Evolutionary conservation across 1,140 invertebrate species (phyloP).

Genomic region (Tetragonula clypearis): DNA sequence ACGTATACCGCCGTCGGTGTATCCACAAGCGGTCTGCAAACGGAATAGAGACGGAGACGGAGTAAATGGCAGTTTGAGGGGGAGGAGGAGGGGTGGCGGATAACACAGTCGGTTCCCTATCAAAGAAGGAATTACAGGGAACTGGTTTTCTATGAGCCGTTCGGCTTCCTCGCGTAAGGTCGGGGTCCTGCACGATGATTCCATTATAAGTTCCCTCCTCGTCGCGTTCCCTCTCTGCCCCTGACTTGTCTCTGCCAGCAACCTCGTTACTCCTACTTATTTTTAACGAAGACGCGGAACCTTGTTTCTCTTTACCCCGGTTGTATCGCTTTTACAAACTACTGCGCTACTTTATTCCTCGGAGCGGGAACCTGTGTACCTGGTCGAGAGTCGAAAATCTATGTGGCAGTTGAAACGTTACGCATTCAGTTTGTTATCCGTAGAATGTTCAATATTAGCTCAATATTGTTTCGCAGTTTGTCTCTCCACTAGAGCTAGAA

Average conservation of each 20-base stretch:
- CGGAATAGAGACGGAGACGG: not conserved
- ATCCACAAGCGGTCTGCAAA: not conserved
- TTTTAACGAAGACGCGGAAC: not conserved
- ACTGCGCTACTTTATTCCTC: slow-evolving; percentile 59
- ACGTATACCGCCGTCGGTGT: slow-evolving; percentile 24
- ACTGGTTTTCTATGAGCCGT: slow-evolving; percentile 64
- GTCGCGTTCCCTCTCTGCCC: slow-evolving; percentile 14
- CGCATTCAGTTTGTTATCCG: no score
- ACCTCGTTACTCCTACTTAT: not conserved
- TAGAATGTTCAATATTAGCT: no score
- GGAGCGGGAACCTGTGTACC: not conserved
- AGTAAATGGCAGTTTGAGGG: not conserved
- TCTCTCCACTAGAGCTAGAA: no score
- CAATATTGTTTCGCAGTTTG: no score
- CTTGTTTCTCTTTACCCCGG: not conserved
- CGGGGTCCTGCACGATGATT: slow-evolving; percentile 57
- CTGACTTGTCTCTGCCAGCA: not conserved
- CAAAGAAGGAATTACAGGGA: slow-evolving; percentile 64
- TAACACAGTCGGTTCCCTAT: slow-evolving; percentile 45
- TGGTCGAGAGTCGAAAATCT: no score
- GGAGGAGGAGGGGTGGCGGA: not conserved
- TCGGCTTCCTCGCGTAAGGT: slow-evolving; percentile 50
- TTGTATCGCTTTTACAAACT: slow-evolving; percentile 45
- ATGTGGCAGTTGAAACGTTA: no score
- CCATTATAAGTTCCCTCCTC: slow-evolving; percentile 59